phyloP scores from a whole-genome alignment of 2,888 invertebrate genomes.

The Acleris laterana region DNA sequence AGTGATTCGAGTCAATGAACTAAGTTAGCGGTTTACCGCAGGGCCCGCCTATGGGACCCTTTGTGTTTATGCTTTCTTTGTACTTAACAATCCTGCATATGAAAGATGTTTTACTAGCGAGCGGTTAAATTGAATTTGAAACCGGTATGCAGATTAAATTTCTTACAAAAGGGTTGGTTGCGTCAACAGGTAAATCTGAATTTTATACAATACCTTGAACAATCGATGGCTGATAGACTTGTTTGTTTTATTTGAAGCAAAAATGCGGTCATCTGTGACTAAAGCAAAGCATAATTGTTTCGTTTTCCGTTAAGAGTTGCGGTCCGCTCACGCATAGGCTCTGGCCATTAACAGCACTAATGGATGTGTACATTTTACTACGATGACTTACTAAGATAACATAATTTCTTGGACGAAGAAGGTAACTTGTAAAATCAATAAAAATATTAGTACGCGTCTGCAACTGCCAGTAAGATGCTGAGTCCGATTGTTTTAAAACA shows the following conservation, averaged over 20 bases:
- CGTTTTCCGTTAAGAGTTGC: conserved; percentile 20
- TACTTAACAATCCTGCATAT: conserved; percentile 45
- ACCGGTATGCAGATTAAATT: conserved; percentile 41
- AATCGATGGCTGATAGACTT: not conserved
- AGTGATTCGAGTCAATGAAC: conserved; percentile 61
- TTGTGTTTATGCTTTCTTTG: conserved; percentile 53
- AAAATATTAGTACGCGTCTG: not conserved
- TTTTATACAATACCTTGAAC: conserved; percentile 18
- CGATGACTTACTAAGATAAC: not conserved
- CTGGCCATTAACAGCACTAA: not conserved
- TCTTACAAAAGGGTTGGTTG: conserved; percentile 35
- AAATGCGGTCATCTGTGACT: conserved; percentile 9
- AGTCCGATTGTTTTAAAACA: conserved; percentile 1
- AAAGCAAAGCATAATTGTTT: conserved; percentile 12
- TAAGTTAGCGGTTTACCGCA: conserved; percentile 65
- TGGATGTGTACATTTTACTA: conserved; percentile 13
- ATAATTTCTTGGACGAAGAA: not conserved
- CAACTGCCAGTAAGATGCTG: not conserved
- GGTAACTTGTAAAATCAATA: not conserved
- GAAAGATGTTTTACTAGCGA: conserved; percentile 38
- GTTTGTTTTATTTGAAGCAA: not conserved
- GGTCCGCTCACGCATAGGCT: conserved; percentile 13
- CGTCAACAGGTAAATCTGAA: conserved; percentile 15
- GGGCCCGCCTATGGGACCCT: conserved; percentile 53
- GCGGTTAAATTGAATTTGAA: conserved; percentile 46